phyloP scores from a whole-genome alignment of 2,113 vertebrate species.

The Tauraco erythrolophus region DNA sequence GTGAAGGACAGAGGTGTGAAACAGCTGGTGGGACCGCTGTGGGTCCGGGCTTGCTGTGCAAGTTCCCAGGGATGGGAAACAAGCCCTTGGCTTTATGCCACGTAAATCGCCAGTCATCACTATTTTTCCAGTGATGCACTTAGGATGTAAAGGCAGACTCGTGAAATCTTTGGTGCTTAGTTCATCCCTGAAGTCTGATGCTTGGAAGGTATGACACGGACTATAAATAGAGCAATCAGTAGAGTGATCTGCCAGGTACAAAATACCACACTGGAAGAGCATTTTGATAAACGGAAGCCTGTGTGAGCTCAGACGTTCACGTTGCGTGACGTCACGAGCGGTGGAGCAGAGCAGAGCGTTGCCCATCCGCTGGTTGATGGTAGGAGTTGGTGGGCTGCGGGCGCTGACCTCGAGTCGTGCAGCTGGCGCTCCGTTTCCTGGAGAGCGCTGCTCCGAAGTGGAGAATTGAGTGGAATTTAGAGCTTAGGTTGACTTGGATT shows the following conservation, averaged over 20 bases:
- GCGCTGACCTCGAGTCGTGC: background rate
- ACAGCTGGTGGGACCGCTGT: background rate
- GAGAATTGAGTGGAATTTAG: background rate
- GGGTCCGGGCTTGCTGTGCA: background rate
- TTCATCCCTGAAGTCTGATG: background rate
- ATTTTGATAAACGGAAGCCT: background rate
- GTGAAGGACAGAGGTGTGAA: background rate
- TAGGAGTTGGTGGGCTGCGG: background rate
- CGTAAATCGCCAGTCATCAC: background rate
- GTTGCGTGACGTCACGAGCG: background rate
- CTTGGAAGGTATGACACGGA: background rate
- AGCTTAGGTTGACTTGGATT: background rate
- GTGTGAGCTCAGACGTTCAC: fast-evolving
- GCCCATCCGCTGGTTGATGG: fast-evolving
- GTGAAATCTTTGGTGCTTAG: background rate
- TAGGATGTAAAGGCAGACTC: background rate
- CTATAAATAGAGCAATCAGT: background rate
- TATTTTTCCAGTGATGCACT: background rate
- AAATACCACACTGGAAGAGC: background rate
- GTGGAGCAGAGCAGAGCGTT: fast-evolving
- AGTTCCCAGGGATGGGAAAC: background rate
- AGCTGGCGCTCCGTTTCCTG: background rate
- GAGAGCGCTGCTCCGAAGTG: background rate
- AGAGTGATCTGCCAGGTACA: background rate
- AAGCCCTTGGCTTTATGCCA: background rate